A percentile compares a stretch with the other conserved stretches of the same genome.
phyloP scores from a whole-genome alignment of 1,140 invertebrate species.

The Gonatopus flavifemur region DNA sequence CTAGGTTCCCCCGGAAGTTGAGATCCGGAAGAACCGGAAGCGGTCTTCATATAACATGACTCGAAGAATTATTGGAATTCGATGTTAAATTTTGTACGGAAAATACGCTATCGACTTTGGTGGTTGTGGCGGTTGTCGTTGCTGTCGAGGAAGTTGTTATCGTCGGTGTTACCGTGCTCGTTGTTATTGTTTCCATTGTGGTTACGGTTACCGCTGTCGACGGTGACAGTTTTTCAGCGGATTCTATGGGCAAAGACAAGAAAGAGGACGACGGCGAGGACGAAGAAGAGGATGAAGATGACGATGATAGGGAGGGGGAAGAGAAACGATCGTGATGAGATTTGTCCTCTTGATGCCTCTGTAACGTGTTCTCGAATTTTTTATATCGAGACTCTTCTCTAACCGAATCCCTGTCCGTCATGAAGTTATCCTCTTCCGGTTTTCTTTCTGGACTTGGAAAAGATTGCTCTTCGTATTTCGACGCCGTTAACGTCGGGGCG shows the following conservation, averaged over 20 bases:
- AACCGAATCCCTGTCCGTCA: constrained; percentile 33
- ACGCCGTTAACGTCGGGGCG: too few species aligned
- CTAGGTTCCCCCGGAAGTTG: constrained; percentile 57
- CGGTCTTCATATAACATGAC: constrained; percentile 80
- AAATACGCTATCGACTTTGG: constrained; percentile 38
- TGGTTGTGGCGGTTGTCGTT: not conserved
- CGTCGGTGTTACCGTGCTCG: constrained; percentile 16
- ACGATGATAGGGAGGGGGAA: constrained; percentile 32
- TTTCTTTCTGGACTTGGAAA: constrained; percentile 38
- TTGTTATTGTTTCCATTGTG: too few species aligned
- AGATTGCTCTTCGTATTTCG: constrained; percentile 41
- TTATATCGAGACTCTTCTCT: constrained; percentile 33
- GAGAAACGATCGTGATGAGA: constrained; percentile 43
- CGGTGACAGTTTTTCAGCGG: too few species aligned
- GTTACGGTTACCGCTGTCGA: constrained; percentile 4
- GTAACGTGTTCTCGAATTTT: constrained; percentile 30
- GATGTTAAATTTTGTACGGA: constrained; percentile 53
- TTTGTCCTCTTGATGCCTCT: constrained; percentile 39
- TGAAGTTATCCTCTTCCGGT: constrained; percentile 40
- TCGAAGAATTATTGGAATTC: constrained; percentile 39
- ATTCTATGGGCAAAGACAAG: not conserved
- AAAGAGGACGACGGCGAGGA: constrained; percentile 18
- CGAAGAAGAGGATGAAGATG: constrained; percentile 38
- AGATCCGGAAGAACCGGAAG: constrained; percentile 73
- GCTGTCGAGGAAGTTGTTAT: constrained; percentile 22